Evolutionary conservation across 2,888 invertebrate species (phyloP).

Genomic region (Rhagonycha lutea): DNA sequence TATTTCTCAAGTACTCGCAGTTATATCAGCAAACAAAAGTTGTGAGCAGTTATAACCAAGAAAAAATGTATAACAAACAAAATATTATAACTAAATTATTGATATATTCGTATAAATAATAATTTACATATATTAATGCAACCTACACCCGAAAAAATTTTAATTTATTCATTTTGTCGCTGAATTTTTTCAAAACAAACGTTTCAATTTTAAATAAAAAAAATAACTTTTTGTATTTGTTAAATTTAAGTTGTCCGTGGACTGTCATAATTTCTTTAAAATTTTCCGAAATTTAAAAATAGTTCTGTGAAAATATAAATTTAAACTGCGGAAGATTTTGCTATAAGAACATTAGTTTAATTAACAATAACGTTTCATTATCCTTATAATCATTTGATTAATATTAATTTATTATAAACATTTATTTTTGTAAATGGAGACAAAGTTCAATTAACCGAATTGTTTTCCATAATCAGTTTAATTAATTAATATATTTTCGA

Average conservation of each 20-base stretch:
- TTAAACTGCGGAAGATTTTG: background rate
- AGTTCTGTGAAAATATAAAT: background rate
- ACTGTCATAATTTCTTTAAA: background rate
- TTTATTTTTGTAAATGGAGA: background rate
- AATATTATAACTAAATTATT: background rate
- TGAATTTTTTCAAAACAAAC: background rate
- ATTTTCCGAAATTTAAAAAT: background rate
- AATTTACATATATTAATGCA: conserved; percentile 18
- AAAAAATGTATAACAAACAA: background rate
- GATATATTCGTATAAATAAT: conserved; percentile 10
- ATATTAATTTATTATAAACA: background rate
- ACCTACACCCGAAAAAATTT: conserved; percentile 12
- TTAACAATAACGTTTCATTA: background rate
- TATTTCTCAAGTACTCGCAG: background rate
- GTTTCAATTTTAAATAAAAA: background rate
- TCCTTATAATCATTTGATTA: background rate
- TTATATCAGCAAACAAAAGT: background rate
- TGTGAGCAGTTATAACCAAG: background rate
- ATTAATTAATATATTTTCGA: background rate
- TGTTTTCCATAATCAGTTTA: background rate
- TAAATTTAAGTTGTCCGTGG: background rate
- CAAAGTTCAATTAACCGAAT: background rate
- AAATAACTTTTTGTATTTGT: background rate
- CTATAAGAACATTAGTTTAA: background rate
- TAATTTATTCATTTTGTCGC: conserved; percentile 11